phyloP scores from a whole-genome alignment of 2,797 vertebrate species.

The Semotilus atromaculatus region DNA sequence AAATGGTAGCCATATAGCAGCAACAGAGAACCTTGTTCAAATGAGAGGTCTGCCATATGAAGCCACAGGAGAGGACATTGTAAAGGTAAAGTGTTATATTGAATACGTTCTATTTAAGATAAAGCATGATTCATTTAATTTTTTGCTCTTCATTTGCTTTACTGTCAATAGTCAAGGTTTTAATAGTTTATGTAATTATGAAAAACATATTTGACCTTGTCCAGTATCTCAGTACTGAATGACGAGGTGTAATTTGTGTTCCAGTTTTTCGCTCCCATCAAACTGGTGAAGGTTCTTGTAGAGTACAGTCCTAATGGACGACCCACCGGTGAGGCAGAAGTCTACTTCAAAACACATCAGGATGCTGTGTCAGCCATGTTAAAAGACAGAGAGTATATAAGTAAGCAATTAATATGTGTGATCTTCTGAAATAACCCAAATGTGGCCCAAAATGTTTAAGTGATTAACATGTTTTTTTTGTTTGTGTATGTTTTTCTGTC shows the following conservation, averaged over 20 bases:
- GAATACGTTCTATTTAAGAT: background rate
- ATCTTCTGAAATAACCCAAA: background rate
- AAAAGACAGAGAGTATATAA: constrained; percentile 81
- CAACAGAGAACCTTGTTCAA: constrained; percentile 75
- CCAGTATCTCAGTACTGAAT: background rate
- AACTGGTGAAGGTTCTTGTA: constrained; percentile 81
- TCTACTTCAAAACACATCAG: constrained; percentile 82
- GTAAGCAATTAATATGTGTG: constrained; percentile 74
- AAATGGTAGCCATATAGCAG: background rate
- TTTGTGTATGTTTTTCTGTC: background rate
- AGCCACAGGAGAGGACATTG: constrained; percentile 82
- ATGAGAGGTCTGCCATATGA: constrained; percentile 87
- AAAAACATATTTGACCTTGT: background rate
- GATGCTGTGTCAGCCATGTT: constrained; percentile 86
- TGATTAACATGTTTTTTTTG: background rate
- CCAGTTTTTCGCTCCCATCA: constrained; percentile 90
- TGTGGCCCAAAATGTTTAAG: background rate
- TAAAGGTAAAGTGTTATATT: constrained; percentile 74
- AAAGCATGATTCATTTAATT: background rate
- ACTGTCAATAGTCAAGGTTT: too few relatives aligned
- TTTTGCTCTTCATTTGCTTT: background rate
- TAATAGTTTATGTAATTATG: background rate
- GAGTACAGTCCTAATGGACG: constrained; percentile 83
- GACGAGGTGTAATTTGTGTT: background rate
- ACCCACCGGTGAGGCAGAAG: constrained; percentile 82